These are phyloP conservation scores for Reinhardtius hippoglossoides DNA, from an alignment of 2,113 vertebrate genomes.

Conservation along the genomic window DNA sequence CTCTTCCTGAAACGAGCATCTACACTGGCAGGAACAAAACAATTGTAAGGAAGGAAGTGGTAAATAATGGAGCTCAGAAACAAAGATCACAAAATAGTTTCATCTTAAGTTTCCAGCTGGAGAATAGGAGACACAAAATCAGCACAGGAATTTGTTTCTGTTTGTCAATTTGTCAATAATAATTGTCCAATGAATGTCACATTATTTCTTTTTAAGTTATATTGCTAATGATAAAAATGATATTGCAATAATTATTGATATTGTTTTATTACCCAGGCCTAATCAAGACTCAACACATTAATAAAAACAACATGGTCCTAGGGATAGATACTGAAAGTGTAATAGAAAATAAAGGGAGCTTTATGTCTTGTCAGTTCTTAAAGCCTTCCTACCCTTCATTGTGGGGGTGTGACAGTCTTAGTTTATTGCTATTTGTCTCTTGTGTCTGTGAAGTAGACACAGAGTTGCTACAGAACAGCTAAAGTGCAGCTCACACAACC, in stretches of 20 bases:
- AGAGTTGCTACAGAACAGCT: neutral
- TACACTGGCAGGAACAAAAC: constrained; percentile 43
- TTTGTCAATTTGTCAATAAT: too few relatives aligned
- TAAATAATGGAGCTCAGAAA: constrained; percentile 49
- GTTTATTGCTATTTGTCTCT: constrained; percentile 34
- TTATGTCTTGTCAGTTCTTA: constrained; percentile 6
- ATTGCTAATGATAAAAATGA: too few relatives aligned
- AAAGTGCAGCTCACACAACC: constrained; percentile 5
- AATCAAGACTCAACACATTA: neutral
- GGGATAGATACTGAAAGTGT: neutral
- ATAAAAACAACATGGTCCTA: constrained; percentile 6
- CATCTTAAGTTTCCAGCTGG: neutral
- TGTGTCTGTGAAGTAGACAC: neutral
- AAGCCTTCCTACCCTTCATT: constrained; percentile 5
- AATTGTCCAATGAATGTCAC: too few relatives aligned
- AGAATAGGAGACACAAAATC: neutral
- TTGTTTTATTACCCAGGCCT: too few relatives aligned
- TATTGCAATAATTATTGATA: too few relatives aligned
- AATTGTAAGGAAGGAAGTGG: constrained; percentile 33
- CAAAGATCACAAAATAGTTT: constrained; percentile 25
- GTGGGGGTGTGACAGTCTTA: constrained; percentile 16
- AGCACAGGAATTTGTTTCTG: too few relatives aligned
- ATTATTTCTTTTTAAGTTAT: too few relatives aligned
- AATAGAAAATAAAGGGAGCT: constrained; percentile 8
- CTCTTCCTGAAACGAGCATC: constrained; percentile 40